Conservation (phyloP, 2,113 vertebrate species). For the Phaethornis superciliosus region DNA sequence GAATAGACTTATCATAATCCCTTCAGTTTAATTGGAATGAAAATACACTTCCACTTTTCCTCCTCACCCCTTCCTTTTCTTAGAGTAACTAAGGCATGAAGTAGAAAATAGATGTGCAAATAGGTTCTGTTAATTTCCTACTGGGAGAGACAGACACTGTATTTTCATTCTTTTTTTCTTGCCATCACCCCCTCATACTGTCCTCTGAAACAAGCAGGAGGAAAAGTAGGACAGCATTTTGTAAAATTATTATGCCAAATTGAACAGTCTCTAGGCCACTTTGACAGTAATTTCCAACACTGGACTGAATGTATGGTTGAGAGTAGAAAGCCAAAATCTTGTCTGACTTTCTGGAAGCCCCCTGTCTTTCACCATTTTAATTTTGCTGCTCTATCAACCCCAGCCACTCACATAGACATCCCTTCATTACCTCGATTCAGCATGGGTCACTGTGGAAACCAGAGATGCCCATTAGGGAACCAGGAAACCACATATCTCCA, state of each 20-base stretch:
- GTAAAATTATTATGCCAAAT: not conserved
- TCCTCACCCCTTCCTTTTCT: not conserved
- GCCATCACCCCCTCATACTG: not conserved
- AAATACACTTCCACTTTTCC: not conserved
- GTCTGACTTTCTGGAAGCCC: not conserved
- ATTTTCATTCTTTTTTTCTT: not conserved
- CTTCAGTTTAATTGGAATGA: not conserved
- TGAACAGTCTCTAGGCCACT: not conserved
- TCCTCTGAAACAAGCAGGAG: not conserved
- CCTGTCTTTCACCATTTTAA: not conserved
- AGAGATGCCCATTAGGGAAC: not conserved
- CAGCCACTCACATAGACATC: not conserved
- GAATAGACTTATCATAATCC: not conserved
- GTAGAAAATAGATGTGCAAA: not conserved
- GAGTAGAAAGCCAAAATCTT: not conserved
- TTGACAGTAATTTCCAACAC: not conserved
- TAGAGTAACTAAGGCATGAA: not conserved
- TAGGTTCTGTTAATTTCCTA: not conserved
- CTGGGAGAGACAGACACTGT: not conserved
- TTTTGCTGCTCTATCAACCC: not conserved
- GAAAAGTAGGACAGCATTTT: constrained; percentile 12
- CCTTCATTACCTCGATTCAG: not conserved
- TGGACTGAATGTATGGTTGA: not conserved
- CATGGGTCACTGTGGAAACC: not conserved
- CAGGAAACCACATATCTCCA: not conserved